Conservation (phyloP, 2,797 vertebrate species). For the Lemur catta region DNA sequence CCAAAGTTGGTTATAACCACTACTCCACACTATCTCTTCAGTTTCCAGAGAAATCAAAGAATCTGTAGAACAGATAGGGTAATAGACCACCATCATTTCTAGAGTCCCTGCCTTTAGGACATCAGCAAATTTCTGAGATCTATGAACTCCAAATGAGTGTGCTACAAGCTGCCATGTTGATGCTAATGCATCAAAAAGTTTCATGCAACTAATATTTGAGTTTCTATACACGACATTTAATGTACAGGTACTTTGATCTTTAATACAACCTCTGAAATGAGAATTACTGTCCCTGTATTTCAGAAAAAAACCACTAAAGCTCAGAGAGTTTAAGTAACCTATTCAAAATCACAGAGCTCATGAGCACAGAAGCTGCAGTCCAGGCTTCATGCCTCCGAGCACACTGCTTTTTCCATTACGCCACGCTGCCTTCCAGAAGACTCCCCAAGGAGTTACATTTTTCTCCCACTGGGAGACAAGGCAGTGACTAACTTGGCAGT, state of each 20-base stretch:
- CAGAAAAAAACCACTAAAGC: conserved; percentile 1
- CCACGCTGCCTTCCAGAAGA: conserved; percentile 49
- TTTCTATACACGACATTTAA: not conserved
- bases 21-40: not conserved
- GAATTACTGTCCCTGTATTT: not conserved
- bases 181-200: not conserved
- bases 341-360: not conserved
- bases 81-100: not conserved
- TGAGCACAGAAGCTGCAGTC: not conserved
- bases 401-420: conserved; percentile 58
- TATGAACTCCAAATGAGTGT: not conserved
- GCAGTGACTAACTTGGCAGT: conserved; percentile 56
- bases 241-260: not conserved
- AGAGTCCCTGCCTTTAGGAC: not conserved
- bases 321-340: not conserved
- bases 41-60: conserved; percentile 17
- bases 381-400: not conserved
- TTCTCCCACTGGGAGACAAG: conserved; percentile 60
- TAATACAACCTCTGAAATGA: not conserved
- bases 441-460: conserved; percentile 49
- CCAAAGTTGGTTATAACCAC: not conserved
- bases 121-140: not conserved
- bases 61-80: not conserved
- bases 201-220: not conserved
- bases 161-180: not conserved